Conservation (phyloP, 2,113 vertebrate genomes). For the Thryonomys swinderianus region DNA sequence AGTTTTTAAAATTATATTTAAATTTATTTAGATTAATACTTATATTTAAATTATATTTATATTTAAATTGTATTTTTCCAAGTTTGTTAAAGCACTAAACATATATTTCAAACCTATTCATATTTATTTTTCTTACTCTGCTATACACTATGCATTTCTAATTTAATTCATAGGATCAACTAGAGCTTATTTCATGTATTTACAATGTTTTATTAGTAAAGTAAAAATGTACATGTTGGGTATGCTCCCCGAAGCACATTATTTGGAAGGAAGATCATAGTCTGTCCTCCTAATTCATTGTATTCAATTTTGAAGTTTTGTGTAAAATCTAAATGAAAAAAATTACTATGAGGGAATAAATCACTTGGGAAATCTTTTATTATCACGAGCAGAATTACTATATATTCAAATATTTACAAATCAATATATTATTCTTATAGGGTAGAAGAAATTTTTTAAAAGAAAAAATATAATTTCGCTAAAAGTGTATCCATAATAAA, state of each 20-base stretch:
- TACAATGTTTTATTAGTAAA: not conserved
- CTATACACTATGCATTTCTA: not conserved
- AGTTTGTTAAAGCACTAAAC: not conserved
- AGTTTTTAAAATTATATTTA: too few relatives aligned
- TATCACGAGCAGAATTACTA: not conserved
- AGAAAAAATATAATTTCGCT: not conserved
- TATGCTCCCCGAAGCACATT: not conserved
- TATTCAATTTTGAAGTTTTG: not conserved
- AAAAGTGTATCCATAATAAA: not conserved
- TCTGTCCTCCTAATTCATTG: not conserved
- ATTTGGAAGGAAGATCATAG: not conserved
- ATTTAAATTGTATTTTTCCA: too few relatives aligned
- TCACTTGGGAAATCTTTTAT: not conserved
- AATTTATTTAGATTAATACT: too few relatives aligned
- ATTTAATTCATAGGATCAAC: not conserved
- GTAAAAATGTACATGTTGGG: not conserved
- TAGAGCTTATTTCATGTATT: not conserved
- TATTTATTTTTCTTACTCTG: not conserved
- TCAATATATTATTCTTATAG: not conserved
- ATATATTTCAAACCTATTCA: not conserved
- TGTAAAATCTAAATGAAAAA: not conserved
- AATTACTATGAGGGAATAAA: not conserved
- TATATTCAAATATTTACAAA: constrained; percentile 11
- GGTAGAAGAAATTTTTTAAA: not conserved
- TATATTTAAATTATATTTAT: too few relatives aligned